Conservation (phyloP, 2,888 invertebrate species). For the Lepidocyrtoides sp. region DNA sequence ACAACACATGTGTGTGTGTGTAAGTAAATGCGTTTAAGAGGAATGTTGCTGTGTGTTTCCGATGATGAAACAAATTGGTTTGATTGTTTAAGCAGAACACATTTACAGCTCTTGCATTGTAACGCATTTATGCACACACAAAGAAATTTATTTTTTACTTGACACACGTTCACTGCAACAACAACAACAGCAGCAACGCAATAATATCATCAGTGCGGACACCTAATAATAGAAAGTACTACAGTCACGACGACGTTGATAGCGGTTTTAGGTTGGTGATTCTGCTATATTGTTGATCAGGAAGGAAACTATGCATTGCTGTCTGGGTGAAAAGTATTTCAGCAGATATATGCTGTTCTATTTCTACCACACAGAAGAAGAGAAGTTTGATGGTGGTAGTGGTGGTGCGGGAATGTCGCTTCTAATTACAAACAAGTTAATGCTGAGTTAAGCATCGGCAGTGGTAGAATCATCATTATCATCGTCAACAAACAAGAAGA, state of each 20-base stretch:
- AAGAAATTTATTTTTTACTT: not conserved
- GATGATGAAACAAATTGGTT: constrained; percentile 61
- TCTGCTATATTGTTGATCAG: constrained; percentile 33
- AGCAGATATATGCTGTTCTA: constrained; percentile 5
- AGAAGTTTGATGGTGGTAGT: not conserved
- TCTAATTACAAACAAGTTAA: constrained; percentile 83
- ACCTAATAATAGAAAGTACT: constrained; percentile 32
- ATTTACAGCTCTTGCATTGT: constrained; percentile 21
- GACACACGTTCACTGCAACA: constrained; percentile 31
- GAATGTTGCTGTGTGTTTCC: not conserved
- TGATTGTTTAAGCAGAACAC: constrained; percentile 35
- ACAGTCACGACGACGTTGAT: not conserved
- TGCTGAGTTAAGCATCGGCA: constrained; percentile 78
- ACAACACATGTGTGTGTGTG: not conserved
- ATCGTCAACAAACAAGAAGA: constrained; percentile 38
- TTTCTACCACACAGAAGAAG: constrained; percentile 28
- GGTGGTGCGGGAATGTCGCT: constrained; percentile 74
- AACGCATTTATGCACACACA: constrained; percentile 27
- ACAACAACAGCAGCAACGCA: constrained; percentile 8
- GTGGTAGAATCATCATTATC: constrained; percentile 49
- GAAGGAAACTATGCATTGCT: constrained; percentile 18
- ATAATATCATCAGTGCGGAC: constrained; percentile 15
- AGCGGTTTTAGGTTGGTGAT: too few species aligned
- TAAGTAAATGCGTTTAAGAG: not conserved
- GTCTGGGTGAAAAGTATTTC: not conserved